These are phyloP conservation scores for Labia minor DNA, from an alignment of 2,888 invertebrate genomes.

Conservation along the genomic window DNA sequence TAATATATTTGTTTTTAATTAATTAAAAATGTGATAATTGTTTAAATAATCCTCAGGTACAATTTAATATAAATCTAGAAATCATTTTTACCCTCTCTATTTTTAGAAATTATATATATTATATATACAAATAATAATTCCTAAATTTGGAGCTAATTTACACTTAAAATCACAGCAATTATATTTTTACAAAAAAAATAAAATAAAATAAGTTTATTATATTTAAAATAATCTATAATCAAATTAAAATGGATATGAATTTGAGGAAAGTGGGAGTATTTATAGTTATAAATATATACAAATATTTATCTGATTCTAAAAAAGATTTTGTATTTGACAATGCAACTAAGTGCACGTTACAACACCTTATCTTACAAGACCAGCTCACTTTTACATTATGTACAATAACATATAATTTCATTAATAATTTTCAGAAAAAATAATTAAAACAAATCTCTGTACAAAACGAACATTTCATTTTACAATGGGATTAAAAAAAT, in stretches of 20 bases:
- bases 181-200: background rate
- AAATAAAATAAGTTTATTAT: background rate
- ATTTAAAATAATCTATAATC: background rate
- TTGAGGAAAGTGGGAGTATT: background rate
- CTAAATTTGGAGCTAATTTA: background rate
- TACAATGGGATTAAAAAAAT: constrained; percentile 26
- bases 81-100: background rate
- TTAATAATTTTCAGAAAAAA: constrained; percentile 27
- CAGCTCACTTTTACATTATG: constrained; percentile 39
- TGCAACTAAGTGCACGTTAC: constrained; percentile 46
- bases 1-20: background rate
- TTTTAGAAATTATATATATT: background rate
- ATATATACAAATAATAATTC: background rate
- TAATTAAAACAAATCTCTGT: constrained; percentile 31
- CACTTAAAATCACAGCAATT: constrained; percentile 13
- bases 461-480: constrained; percentile 31
- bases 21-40: background rate
- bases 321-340: constrained; percentile 28
- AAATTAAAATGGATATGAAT: background rate
- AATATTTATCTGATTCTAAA: constrained; percentile 21
- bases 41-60: background rate
- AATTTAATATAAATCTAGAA: background rate
- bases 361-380: constrained; percentile 46
- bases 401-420: constrained; percentile 28
- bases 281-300: constrained; percentile 9